These are phyloP conservation scores for Vollenhovia emeryi DNA, from an alignment of 1,140 invertebrate species.

Conservation along the genomic window DNA sequence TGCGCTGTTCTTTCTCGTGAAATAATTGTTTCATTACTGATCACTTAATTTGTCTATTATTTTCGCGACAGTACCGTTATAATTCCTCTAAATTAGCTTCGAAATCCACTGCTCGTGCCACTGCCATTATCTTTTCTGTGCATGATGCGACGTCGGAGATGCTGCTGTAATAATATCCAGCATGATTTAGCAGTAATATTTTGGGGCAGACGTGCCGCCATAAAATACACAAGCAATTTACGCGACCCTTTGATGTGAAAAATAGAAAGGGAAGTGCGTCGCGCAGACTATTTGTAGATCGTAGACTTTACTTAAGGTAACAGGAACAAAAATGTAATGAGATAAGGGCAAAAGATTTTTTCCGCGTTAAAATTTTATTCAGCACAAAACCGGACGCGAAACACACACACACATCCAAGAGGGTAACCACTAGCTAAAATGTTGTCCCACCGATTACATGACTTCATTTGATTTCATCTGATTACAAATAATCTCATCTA, in stretches of 20 bases:
- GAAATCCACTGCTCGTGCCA: not conserved
- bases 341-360: not conserved
- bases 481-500: no score
- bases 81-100: slow-evolving; percentile 27
- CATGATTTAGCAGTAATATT: slow-evolving; percentile 45
- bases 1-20: not conserved
- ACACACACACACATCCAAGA: no score
- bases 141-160: not conserved
- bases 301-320: not conserved
- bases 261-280: not conserved
- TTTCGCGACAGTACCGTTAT: not conserved
- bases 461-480: no score
- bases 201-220: slow-evolving; percentile 11
- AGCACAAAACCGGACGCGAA: not conserved
- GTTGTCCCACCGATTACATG: no score
- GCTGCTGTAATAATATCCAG: slow-evolving; percentile 6
- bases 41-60: not conserved
- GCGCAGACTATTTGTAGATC: not conserved
- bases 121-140: not conserved
- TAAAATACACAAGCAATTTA: slow-evolving; percentile 30
- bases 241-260: slow-evolving; percentile 26
- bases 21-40: not conserved
- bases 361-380: not conserved
- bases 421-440: no score
- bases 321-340: not conserved